phyloP scores from a whole-genome alignment of 2,797 vertebrate species.

The Cetoscarus ocellatus region DNA sequence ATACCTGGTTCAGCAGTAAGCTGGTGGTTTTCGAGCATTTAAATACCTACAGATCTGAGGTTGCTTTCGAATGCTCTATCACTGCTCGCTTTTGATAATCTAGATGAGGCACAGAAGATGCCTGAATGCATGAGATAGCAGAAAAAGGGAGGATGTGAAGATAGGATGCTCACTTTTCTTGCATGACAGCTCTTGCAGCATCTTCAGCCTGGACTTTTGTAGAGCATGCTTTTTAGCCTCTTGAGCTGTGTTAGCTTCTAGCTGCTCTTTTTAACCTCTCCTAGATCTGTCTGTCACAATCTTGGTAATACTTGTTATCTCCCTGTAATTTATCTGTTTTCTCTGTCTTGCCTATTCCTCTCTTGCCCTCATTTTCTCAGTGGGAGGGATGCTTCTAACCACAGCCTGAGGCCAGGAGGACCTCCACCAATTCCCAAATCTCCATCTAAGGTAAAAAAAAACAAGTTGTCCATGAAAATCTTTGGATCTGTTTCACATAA shows the following conservation, averaged over 20 bases:
- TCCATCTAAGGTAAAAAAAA: constrained; percentile 92
- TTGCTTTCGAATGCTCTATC: constrained; percentile 33
- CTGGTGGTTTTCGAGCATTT: constrained; percentile 24
- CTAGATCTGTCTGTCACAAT: constrained; percentile 1
- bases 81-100: constrained; percentile 43
- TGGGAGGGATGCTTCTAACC: constrained; percentile 90
- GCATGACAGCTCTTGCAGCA: constrained; percentile 67
- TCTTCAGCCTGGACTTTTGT: constrained; percentile 35
- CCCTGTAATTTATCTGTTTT: constrained; percentile 17
- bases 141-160: constrained; percentile 6
- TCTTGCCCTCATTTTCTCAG: constrained; percentile 48
- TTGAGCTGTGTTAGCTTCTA: constrained; percentile 14
- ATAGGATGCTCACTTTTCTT: constrained; percentile 47
- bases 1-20: constrained; percentile 19
- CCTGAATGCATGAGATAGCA: constrained; percentile 72
- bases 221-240: constrained; percentile 63
- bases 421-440: constrained; percentile 92
- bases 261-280: constrained; percentile 21
- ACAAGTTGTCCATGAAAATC: background rate
- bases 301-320: background rate
- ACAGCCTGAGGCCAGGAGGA: constrained; percentile 89
- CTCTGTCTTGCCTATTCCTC: constrained; percentile 9
- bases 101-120: constrained; percentile 35
- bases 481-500: background rate
- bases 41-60: constrained; percentile 41